These are phyloP conservation scores for Acleris emargana DNA, from an alignment of 2,888 invertebrate species.

Conservation along the genomic window DNA sequence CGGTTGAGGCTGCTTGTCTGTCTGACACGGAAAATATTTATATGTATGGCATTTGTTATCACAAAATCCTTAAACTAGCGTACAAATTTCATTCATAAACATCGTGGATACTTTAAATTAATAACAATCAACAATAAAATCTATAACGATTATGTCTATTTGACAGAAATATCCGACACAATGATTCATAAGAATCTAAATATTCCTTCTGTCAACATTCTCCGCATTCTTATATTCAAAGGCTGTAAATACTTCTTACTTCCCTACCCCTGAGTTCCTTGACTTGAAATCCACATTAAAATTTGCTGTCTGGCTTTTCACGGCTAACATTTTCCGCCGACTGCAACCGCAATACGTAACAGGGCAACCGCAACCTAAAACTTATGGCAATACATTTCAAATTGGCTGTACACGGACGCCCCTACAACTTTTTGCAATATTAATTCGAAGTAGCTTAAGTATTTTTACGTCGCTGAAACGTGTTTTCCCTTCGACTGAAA, in stretches of 20 bases:
- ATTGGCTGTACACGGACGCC: constrained; percentile 47
- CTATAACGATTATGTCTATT: no score
- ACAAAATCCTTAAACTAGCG: no score
- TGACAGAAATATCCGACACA: no score
- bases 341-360: constrained; percentile 36
- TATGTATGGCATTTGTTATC: no score
- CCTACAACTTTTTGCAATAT: constrained; percentile 71
- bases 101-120: no score
- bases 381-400: constrained; percentile 38
- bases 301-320: constrained; percentile 59
- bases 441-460: constrained; percentile 68
- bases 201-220: not conserved
- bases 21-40: no score
- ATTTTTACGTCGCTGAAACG: constrained; percentile 66
- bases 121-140: no score
- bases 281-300: constrained; percentile 68
- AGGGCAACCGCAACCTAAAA: constrained; percentile 31
- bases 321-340: constrained; percentile 47
- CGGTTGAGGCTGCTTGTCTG: no score
- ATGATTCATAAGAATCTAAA: no score
- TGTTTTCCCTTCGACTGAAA: constrained; percentile 40
- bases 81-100: no score
- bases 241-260: constrained; percentile 29
- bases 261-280: constrained; percentile 64
- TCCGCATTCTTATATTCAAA: constrained; percentile 13